A percentile compares a stretch with the other conserved stretches of the same genome.
Evolutionary conservation across 2,888 invertebrate genomes (phyloP).

Genomic region (Idaea dimidiata): DNA sequence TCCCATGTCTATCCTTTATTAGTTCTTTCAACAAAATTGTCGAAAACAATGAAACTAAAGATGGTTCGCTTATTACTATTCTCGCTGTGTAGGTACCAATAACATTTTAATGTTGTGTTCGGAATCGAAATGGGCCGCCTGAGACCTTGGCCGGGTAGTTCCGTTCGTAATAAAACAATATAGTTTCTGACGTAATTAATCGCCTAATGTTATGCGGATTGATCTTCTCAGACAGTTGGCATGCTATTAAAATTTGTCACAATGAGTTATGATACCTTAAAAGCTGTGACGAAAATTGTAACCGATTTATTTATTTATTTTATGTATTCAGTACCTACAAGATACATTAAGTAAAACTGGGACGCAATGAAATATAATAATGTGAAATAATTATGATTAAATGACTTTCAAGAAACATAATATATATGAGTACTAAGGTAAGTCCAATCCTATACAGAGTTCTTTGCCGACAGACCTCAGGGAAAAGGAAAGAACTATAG

Average conservation of each 20-base stretch:
- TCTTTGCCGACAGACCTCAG: too few relatives aligned
- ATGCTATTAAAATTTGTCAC: slow-evolving; percentile 15
- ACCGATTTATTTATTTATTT: too few relatives aligned
- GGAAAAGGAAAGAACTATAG: too few relatives aligned
- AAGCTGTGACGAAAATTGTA: neutral
- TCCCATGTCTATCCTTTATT: too few relatives aligned
- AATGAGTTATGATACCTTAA: slow-evolving; percentile 8
- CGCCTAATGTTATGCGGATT: neutral
- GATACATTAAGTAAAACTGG: too few relatives aligned
- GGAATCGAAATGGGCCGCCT: slow-evolving; percentile 20
- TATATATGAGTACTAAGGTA: too few relatives aligned
- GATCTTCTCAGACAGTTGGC: slow-evolving; percentile 5
- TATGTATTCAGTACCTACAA: too few relatives aligned
- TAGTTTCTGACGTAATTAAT: slow-evolving; percentile 16
- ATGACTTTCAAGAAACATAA: too few relatives aligned
- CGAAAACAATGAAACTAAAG: neutral
- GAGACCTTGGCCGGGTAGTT: slow-evolving; percentile 19
- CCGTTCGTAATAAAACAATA: slow-evolving; percentile 20
- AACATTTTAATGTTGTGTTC: slow-evolving; percentile 16
- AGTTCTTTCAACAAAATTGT: neutral
- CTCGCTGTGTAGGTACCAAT: slow-evolving; percentile 14
- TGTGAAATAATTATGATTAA: too few relatives aligned
- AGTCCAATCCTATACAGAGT: too few relatives aligned
- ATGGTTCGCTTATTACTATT: slow-evolving; percentile 13
- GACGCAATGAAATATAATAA: too few relatives aligned